Conservation (phyloP, 2,113 vertebrate species). For the Dromaius novaehollandiae region DNA sequence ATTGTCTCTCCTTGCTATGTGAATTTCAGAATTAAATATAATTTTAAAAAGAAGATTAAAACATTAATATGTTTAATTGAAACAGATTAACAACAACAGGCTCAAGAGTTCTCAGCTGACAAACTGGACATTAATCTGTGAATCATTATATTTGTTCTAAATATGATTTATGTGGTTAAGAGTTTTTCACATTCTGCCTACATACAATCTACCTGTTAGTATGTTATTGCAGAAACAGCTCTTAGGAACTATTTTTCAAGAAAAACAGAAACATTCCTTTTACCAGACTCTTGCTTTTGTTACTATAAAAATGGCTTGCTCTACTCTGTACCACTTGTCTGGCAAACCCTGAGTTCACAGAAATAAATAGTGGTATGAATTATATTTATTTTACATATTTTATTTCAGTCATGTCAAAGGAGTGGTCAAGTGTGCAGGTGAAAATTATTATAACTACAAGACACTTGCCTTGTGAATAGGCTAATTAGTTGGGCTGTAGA, state of each 20-base stretch:
- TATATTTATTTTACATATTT: neutral
- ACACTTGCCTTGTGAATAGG: conserved; percentile 1
- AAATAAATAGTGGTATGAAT: neutral
- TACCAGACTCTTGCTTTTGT: neutral
- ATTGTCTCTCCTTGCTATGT: neutral
- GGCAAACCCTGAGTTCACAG: neutral
- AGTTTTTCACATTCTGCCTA: neutral
- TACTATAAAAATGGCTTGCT: neutral
- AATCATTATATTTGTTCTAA: neutral
- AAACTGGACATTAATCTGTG: neutral
- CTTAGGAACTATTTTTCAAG: neutral
- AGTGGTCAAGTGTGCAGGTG: conserved; percentile 27
- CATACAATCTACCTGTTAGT: neutral
- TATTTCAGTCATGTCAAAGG: neutral
- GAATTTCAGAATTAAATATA: neutral
- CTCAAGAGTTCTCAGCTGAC: neutral
- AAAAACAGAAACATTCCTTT: neutral
- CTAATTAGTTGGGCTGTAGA: conserved; percentile 17
- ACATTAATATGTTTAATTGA: neutral
- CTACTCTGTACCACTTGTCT: neutral
- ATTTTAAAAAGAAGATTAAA: neutral
- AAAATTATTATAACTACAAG: conserved; percentile 27
- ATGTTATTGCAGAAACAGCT: neutral
- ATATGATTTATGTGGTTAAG: neutral
- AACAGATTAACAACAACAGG: neutral